These are phyloP conservation scores for Tyria jacobaeae DNA, from an alignment of 2,888 invertebrate genomes.

Conservation along the genomic window DNA sequence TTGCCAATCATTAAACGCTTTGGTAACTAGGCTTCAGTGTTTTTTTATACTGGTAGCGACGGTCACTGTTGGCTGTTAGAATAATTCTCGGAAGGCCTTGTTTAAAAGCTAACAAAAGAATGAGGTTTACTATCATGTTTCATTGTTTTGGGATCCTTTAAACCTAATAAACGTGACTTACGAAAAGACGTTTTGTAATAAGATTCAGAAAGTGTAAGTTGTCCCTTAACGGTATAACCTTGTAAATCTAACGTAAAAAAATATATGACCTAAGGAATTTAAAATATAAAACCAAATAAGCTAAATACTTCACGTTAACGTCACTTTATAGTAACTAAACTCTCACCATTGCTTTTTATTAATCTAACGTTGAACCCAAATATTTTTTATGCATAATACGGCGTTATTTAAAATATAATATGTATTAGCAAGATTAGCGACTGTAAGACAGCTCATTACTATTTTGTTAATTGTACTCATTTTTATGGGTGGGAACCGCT, in stretches of 20 bases:
- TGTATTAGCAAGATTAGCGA: no score
- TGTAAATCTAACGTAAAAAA: neutral
- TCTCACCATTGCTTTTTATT: no score
- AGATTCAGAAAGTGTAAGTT: neutral
- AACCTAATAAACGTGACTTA: neutral
- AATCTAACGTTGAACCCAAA: no score
- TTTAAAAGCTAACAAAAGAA: neutral
- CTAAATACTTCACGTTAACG: no score
- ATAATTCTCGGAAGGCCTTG: neutral
- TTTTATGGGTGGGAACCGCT: no score
- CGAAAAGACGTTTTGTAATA: neutral
- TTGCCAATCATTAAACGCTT: neutral
- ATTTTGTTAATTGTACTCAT: no score
- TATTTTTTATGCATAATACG: no score
- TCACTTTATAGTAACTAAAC: no score
- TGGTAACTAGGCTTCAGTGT: neutral
- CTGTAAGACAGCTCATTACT: no score
- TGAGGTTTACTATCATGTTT: neutral
- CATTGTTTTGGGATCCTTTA: neutral
- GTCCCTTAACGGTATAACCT: neutral
- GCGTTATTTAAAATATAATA: no score
- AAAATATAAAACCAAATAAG: no score
- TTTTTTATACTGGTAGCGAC: neutral
- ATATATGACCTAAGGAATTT: no score
- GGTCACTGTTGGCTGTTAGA: neutral